Base-by-base conservation (phyloP, 2,888 invertebrate species). In the Agonopterix arenella region DNA sequence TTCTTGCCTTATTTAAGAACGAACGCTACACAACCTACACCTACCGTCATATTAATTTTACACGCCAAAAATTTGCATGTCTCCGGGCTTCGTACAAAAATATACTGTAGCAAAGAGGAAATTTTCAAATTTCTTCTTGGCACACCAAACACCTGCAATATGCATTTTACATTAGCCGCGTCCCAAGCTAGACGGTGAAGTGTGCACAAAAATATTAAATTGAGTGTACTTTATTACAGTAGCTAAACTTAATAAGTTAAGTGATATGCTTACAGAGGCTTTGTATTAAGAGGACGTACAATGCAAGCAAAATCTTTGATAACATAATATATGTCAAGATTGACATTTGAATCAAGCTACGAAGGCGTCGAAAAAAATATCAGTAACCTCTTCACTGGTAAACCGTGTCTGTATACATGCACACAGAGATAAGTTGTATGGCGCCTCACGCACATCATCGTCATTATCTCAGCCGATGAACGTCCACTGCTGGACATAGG, bases 111-210 rank as follows among this genome's bases (percentile, higher is more conserved):
- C 46, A 38, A 43, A 47, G 52, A 54, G 57, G 56, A 56, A 63
- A 62, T 61, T 63, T 64, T 61, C 52, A 66, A 67, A 67, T 67
- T 68, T 66, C 66, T 68, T 68, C 66, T 67, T 69, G 70, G 70
- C 69, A 59, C 59, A 52, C 52, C 48, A 44, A 43, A 58, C 68
- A 71, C 70, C 73, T 75, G 77, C 80, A 78, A 61, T 73, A 77
- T 81, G 78, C 77, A 82, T 81, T 75, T 78, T 79, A 62, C 73
- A 80, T 76, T 60, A 74, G 67, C 57, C 57, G 48, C 53, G 57
- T 58, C 57, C 49, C 58, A 60, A 49, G 58, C 52, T 54, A 50
- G 51, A 40, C 28, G 45, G 43, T 36, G 49, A 50, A 45, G 44
- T 50, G 50, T 48, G 50, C 46, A 46, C 44, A 18, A 51, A 51